Evolutionary conservation across 2,888 invertebrate genomes (phyloP), one percentile per base, ranked within the genome.

Genomic region (Alentia gelatinosa): DNA sequence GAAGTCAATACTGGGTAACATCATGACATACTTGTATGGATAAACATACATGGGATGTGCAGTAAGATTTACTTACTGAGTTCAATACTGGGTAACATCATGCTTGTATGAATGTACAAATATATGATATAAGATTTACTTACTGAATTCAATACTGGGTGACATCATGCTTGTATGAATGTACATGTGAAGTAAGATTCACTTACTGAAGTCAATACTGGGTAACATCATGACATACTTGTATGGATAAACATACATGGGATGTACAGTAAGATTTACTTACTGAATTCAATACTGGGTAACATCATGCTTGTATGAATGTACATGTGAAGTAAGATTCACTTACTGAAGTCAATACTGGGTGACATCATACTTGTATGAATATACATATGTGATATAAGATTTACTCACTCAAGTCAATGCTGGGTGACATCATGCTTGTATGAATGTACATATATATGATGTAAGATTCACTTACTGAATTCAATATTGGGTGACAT

Each of bases 151-250:
- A 12, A 42, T 42, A 15, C 47, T 42, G 47, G 47, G 47, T 15
- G 15, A 15, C 47, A 42, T 42, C 9, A 42, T 42, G 47, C 15
- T 7, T 42, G 7, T 15, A n/a, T n/a, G n/a, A n/a, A n/a, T n/a
- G n/a, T n/a, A n/a, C n/a, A n/a, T n/a, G n/a, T n/a, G n/a, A n/a
- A n/a, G n/a, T n/a, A n/a, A n/a, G n/a, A n/a, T 42, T 12, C 15
- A 94, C 95, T 94, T 92, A 96, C 96, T 94, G 92, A 95, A 95
- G 91, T 96, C 95, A 92, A 94, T 94, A 92, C 94, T 95, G 30
- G 95, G 95, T 4, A 96, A 92, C 91, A 95, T 94, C 91, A 95
- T 94, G 68, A 83, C 47, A 15, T 42, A 15, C 47, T 42, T 42
- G 47, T 42, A 83, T 33, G 15, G 7, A 83, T 33, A 9, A 83